Evolutionary conservation across 2,888 invertebrate genomes (phyloP).

Genomic region (Odontothrips loti): DNA sequence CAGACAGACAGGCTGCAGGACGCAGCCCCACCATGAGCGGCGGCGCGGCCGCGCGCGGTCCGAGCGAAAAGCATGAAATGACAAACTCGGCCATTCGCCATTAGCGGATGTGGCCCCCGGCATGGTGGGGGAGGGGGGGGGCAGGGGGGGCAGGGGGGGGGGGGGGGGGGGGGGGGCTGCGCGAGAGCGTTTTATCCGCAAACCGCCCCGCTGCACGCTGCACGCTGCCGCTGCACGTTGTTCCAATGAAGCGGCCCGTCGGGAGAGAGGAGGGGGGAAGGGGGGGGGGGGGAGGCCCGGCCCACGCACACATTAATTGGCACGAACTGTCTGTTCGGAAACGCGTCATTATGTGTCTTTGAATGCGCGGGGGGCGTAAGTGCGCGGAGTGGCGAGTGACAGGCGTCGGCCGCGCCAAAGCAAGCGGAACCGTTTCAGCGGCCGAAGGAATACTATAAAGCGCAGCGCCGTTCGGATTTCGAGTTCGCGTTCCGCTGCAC

Average conservation of each 20-base stretch:
- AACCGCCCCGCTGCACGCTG: neutral
- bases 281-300: neutral
- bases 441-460: no score
- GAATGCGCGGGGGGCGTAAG: no score
- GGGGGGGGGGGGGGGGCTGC: neutral
- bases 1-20: no score
- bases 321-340: neutral
- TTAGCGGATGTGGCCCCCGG: slow-evolving; percentile 12
- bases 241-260: neutral
- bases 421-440: no score
- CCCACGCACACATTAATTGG: neutral
- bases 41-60: neutral
- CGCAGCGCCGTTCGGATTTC: no score
- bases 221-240: neutral
- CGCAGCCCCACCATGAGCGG: no score
- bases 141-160: neutral
- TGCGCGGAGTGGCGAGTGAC: no score
- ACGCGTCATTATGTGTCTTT: no score
- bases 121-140: neutral
- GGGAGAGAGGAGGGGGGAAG: neutral
- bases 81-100: slow-evolving; percentile 16
- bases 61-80: slow-evolving; percentile 10
- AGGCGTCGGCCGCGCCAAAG: no score
- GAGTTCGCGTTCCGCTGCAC: no score
- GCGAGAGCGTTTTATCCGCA: slow-evolving; percentile 19